Conservation (phyloP, 2,888 invertebrate genomes). For the Dryobota labecula region DNA sequence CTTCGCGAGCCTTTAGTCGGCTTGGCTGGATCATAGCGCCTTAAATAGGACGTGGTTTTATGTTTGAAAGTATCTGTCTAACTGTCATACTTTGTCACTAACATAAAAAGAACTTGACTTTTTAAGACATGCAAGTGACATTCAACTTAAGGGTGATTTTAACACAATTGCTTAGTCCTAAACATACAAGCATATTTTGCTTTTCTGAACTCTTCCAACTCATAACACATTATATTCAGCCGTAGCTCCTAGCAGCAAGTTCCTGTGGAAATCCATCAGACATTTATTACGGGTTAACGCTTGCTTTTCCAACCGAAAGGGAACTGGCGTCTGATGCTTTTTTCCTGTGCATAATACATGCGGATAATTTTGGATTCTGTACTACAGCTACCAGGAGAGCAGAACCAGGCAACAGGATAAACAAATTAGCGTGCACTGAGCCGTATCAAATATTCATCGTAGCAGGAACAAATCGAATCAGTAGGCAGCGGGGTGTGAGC, state of each 20-base stretch:
- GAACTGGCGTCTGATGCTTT: slow-evolving; percentile 42
- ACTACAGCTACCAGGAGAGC: slow-evolving; percentile 77
- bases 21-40: too few species aligned
- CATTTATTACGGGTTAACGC: slow-evolving; percentile 28
- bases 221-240: neutral
- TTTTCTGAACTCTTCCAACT: neutral
- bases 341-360: slow-evolving; percentile 68
- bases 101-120: neutral
- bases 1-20: too few species aligned
- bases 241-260: neutral
- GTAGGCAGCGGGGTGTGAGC: slow-evolving; percentile 79
- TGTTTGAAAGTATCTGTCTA: neutral
- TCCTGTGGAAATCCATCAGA: slow-evolving; percentile 24
- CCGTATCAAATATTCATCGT: slow-evolving; percentile 90
- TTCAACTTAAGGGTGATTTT: neutral
- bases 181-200: neutral
- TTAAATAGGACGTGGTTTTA: too few species aligned
- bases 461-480: slow-evolving; percentile 90
- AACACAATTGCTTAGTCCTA: neutral
- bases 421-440: slow-evolving; percentile 90
- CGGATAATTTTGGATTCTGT: slow-evolving; percentile 72
- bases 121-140: neutral
- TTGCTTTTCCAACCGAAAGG: slow-evolving; percentile 16
- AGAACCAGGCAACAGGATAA: slow-evolving; percentile 85
- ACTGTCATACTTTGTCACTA: neutral